Evolutionary conservation across 1,140 invertebrate genomes (phyloP).

Genomic region (Drosophila ogumai): DNA sequence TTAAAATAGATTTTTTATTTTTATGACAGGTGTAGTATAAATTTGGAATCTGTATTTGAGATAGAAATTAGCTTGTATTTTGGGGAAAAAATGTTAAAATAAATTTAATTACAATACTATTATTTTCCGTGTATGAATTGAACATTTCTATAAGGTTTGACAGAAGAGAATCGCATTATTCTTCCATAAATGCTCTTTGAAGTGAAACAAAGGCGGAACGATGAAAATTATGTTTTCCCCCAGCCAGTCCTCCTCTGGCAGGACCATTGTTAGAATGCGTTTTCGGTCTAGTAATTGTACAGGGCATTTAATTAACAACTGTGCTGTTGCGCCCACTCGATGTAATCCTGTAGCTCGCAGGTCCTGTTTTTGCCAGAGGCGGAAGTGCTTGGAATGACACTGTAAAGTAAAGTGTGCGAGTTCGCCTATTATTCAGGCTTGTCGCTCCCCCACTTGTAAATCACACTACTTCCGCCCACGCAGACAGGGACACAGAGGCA

Average conservation of each 20-base stretch:
- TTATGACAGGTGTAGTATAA: neutral
- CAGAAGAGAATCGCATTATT: constrained; percentile 16
- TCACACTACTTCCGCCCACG: constrained; percentile 74
- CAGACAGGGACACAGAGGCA: constrained; percentile 4
- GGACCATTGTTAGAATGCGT: constrained; percentile 14
- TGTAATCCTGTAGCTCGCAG: constrained; percentile 7
- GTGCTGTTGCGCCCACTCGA: constrained; percentile 17
- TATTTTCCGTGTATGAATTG: neutral
- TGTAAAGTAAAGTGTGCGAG: constrained; percentile 36
- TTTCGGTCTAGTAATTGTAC: constrained; percentile 40
- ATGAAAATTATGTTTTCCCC: constrained; percentile 27
- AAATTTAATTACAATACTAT: neutral
- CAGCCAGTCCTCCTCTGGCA: neutral
- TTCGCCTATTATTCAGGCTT: constrained; percentile 65
- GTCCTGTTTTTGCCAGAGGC: constrained; percentile 19
- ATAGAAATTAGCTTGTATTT: neutral
- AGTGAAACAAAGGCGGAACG: constrained; percentile 3
- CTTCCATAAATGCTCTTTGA: constrained; percentile 16
- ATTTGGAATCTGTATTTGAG: no score
- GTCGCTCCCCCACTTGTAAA: constrained; percentile 64
- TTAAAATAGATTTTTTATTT: neutral
- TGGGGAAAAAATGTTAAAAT: neutral
- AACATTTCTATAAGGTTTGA: constrained; percentile 11
- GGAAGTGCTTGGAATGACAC: constrained; percentile 47
- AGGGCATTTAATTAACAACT: constrained; percentile 46